phyloP scores from a whole-genome alignment of 2,888 invertebrate genomes.

The Sarcophaga caerulescens region DNA sequence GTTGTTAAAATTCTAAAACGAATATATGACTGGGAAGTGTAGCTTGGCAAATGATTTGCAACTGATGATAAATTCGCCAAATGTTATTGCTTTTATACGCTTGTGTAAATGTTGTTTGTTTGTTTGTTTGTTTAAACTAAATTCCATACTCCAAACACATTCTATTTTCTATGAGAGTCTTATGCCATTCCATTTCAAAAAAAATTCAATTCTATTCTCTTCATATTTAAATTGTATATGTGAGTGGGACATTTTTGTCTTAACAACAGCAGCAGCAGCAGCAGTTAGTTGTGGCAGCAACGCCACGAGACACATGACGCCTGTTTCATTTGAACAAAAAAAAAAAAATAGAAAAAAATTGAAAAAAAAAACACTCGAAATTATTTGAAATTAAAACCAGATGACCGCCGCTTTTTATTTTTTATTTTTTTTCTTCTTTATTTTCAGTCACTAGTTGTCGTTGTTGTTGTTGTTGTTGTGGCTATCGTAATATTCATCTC shows the following conservation, averaged over 20 bases:
- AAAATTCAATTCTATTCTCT: constrained; percentile 30
- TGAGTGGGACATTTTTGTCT: constrained; percentile 5
- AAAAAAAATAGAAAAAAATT: constrained; percentile 11
- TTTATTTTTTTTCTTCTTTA: not conserved
- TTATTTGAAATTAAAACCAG: constrained; percentile 63
- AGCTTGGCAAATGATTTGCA: constrained; percentile 72
- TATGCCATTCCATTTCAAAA: not conserved
- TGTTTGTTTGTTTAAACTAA: not conserved
- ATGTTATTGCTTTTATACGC: constrained; percentile 74
- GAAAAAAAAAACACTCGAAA: constrained; percentile 16
- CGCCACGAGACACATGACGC: constrained; percentile 52
- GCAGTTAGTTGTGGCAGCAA: not conserved
- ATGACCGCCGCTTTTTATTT: constrained; percentile 68
- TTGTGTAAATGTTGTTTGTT: constrained; percentile 29
- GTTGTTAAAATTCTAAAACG: constrained; percentile 4
- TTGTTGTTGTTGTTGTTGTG: constrained; percentile 13
- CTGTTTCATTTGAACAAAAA: constrained; percentile 27
- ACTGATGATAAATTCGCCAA: constrained; percentile 73
- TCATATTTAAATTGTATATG: constrained; percentile 12
- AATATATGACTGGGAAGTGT: constrained; percentile 40
- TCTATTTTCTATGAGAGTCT: not conserved
- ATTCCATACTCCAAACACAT: not conserved
- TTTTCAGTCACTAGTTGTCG: not conserved
- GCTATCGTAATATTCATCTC: constrained; percentile 37
- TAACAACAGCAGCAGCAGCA: not conserved